phyloP scores from a whole-genome alignment of 2,888 invertebrate genomes.

The Ptychoptera albimana region DNA sequence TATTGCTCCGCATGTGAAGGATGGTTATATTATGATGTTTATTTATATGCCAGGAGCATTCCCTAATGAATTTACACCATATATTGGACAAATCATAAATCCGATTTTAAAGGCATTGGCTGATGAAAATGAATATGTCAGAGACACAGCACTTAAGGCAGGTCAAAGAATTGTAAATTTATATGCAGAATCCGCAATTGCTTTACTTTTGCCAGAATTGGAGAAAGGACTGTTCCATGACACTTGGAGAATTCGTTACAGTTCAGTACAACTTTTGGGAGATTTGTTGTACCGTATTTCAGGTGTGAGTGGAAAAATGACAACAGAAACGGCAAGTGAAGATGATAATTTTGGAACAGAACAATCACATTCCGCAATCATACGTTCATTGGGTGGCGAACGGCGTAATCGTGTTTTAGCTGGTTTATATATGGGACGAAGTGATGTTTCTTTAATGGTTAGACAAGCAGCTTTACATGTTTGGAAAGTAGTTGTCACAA shows the following conservation, averaged over 20 bases:
- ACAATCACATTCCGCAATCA: conserved; percentile 83
- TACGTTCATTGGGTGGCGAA: conserved; percentile 73
- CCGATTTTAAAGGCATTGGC: conserved; percentile 94
- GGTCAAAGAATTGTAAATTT: conserved; percentile 93
- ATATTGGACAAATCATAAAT: conserved; percentile 92
- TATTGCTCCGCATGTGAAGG: conserved; percentile 92
- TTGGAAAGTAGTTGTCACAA: conserved; percentile 98
- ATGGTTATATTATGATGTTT: conserved; percentile 99
- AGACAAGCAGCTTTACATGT: conserved; percentile 96
- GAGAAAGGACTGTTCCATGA: conserved; percentile 93
- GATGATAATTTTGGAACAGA: conserved; percentile 99
- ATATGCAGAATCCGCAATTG: conserved; percentile 91
- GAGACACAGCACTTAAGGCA: conserved; percentile 92
- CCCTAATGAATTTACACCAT: conserved; percentile 86
- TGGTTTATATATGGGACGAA: conserved; percentile 92
- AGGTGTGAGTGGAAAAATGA: conserved; percentile 98
- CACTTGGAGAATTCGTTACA: conserved; percentile 93
- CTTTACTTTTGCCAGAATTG: conserved; percentile 79
- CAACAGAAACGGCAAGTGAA: conserved; percentile 93
- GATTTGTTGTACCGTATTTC: conserved; percentile 92
- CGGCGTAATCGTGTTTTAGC: conserved; percentile 84
- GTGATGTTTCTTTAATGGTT: conserved; percentile 92
- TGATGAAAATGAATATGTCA: conserved; percentile 96
- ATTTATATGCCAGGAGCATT: conserved; percentile 98
- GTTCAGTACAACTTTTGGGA: conserved; percentile 88